Conservation (phyloP, 2,888 invertebrate species). For the Amiota communis region DNA sequence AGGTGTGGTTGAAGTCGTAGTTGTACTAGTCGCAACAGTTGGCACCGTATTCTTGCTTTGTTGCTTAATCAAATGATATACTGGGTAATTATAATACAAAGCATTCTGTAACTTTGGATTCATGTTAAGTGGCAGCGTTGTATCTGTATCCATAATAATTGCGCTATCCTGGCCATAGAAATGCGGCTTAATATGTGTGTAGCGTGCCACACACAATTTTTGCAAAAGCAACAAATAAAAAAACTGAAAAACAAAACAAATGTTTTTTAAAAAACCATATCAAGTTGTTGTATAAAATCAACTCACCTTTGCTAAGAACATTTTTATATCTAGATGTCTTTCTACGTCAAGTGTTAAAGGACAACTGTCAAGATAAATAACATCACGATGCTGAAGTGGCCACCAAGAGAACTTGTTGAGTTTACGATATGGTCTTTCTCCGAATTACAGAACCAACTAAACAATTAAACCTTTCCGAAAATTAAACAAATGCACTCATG, state of each 20-base stretch:
- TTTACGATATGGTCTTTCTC: too few relatives aligned
- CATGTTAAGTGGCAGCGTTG: constrained; percentile 24
- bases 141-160: constrained; percentile 52
- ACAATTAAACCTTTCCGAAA: too few relatives aligned
- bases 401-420: too few relatives aligned
- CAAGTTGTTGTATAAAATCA: background rate
- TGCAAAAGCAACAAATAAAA: constrained; percentile 41
- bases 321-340: background rate
- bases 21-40: background rate
- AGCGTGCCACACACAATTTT: constrained; percentile 32
- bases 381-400: background rate
- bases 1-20: background rate
- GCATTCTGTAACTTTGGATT: constrained; percentile 48
- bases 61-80: constrained; percentile 53
- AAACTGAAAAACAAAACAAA: constrained; percentile 43
- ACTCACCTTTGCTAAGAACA: constrained; percentile 15
- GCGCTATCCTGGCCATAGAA: constrained; percentile 58
- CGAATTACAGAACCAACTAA: too few relatives aligned
- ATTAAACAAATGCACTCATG: too few relatives aligned
- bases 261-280: background rate
- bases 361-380: constrained; percentile 43
- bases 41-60: background rate
- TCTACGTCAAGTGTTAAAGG: constrained; percentile 46
- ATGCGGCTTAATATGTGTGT: constrained; percentile 42
- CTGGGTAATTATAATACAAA: constrained; percentile 52